Evolutionary conservation across 2,113 vertebrate genomes (phyloP), one percentile per base, ranked within the genome.

Genomic region (Halichoeres trimaculatus): DNA sequence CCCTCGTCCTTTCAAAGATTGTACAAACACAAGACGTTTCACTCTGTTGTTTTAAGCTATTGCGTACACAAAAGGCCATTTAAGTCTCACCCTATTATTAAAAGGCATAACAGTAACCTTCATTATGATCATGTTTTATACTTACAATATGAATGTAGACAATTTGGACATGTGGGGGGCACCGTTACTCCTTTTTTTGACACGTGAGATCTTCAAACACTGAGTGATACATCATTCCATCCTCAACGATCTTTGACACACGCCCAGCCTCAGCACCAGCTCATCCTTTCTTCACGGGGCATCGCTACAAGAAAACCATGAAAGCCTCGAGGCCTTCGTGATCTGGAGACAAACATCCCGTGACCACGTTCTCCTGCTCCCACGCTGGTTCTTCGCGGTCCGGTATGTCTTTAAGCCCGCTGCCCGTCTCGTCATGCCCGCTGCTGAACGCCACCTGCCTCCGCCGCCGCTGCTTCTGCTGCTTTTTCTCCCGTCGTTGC

Each of bases 261-360:
- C 90, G 63, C 88, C 89, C 87, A 91, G 79, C 77, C 61, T 91
- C 91, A 90, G 89, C 84, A 91, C 77, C 89, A 90, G 78, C 73
- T 52, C 83, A 67, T 84, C 83, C 26, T 81, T 53, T 66, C 47
- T 77, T 52, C 58, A 13, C 20, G 58, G 60, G 75, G 59, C 26
- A 7, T 20, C 65, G 2, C n/a, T 9, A 40, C 10, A 10, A 24
- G 8, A 43, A 41, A 30, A 22, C 51, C 64, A 17, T 38, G 63
- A 57, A 30, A 34, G 23, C 76, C 47, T 78, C 55, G 69, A 69
- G 80, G 77, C 69, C 68, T 76, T 50, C 23, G 4, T 60, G 85
- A 67, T 24, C 11, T 23, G 34, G 47, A 41, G 0, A 68, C 54
- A 17, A 7, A 61, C 41, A 14, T 7, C 0, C 16, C 40, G 1